These are phyloP conservation scores for Tursiops truncatus DNA, from an alignment of 2,113 vertebrate species.

Conservation along the genomic window DNA sequence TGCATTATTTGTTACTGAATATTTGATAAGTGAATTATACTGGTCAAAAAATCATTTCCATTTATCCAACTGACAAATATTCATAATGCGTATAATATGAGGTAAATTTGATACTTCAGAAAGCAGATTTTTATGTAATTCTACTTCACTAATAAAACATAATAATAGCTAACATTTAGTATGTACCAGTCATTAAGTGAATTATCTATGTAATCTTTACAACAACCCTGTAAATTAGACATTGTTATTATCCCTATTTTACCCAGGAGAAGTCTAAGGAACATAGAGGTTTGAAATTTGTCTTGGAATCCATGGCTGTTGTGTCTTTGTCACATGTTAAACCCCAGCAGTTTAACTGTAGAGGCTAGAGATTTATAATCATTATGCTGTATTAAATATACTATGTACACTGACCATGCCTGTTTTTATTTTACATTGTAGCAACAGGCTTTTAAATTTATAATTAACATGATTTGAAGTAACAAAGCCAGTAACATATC, in stretches of 20 bases:
- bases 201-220: background rate
- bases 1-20: background rate
- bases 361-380: background rate
- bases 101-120: background rate
- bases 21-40: background rate
- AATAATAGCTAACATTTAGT: background rate
- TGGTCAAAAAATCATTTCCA: background rate
- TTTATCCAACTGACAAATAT: background rate
- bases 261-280: background rate
- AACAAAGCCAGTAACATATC: background rate
- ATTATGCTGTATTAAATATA: background rate
- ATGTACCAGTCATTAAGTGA: background rate
- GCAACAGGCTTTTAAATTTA: background rate
- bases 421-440: background rate
- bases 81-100: background rate
- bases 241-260: background rate
- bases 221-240: background rate
- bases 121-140: background rate
- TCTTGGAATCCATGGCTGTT: background rate
- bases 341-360: background rate
- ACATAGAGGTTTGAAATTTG: background rate
- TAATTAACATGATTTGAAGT: background rate
- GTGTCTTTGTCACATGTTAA: background rate
- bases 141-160: background rate
- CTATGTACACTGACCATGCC: fast-evolving